A percentile compares a stretch with the other conserved stretches of the same genome.
Evolutionary conservation across 2,797 vertebrate genomes (phyloP).

Genomic region (Platyrinchus mystaceus): DNA sequence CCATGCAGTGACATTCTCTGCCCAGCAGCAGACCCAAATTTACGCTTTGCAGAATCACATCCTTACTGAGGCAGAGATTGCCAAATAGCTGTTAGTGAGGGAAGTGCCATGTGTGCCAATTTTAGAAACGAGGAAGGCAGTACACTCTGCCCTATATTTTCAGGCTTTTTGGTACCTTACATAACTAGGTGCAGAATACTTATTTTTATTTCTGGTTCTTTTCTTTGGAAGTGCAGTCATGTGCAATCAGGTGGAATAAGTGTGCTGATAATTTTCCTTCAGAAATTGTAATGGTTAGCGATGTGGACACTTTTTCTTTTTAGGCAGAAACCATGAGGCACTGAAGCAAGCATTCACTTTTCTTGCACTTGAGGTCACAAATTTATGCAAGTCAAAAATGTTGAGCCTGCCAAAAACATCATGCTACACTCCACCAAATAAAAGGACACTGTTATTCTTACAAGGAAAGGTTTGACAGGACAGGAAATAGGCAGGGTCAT

Average conservation of each 20-base stretch:
- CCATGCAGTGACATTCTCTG: neutral
- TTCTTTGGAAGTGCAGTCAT: conserved; percentile 57
- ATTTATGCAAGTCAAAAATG: conserved; percentile 79
- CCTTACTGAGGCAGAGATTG: neutral
- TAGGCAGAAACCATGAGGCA: conserved; percentile 55
- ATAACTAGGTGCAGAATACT: conserved; percentile 39
- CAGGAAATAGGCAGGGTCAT: conserved; percentile 78
- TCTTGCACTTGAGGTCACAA: conserved; percentile 75
- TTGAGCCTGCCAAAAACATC: conserved; percentile 77
- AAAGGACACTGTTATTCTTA: conserved; percentile 83
- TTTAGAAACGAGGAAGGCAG: neutral
- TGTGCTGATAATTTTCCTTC: conserved; percentile 56
- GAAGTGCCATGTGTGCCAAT: conserved; percentile 29
- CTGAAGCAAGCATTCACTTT: conserved; percentile 72
- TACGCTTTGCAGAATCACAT: conserved; percentile 28
- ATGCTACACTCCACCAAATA: conserved; percentile 76
- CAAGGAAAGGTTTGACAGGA: conserved; percentile 79
- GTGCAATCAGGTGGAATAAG: conserved; percentile 51
- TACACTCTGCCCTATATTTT: conserved; percentile 21
- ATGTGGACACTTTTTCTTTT: conserved; percentile 52
- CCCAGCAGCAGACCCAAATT: conserved; percentile 10
- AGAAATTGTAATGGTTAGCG: neutral
- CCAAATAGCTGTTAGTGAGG: conserved; percentile 22
- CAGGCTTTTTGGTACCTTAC: conserved; percentile 11
- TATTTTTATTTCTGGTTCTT: conserved; percentile 29